Base-by-base conservation (phyloP, 92 coral and sea anemone species). In the Blastomussa wellsi region DNA sequence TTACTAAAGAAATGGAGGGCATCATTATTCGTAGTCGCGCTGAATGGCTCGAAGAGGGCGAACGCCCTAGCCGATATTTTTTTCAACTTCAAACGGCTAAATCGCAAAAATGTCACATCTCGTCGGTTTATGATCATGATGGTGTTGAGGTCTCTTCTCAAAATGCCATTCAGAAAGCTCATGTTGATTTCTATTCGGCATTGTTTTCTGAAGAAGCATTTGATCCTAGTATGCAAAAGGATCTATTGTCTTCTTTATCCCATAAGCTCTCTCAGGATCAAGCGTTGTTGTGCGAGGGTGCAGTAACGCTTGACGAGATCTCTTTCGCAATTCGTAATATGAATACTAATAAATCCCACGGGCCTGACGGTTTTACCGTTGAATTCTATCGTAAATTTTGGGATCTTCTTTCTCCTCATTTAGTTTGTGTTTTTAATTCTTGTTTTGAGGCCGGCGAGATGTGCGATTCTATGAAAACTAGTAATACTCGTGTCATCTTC, bases 21-120 rank as follows among this genome's bases (percentile, higher is more conserved):
- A n/a, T 36, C 8, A 47, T 42, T 2, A 32, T 42, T 0, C 64
- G 84, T 1, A 80, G 82, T 1, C 33, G 74, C 0, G 78, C 59
- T 0, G 78, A 68, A 10, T 85, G 89, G 89, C 75, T 73, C 0
- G 82, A 83, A 16, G 80, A 83, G 53, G 87, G 82, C 0, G 69
- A 62, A n/a, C 69, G 69, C 11, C 69, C 69, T 10, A n/a, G 32
- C 7, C 33, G 33, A 7, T 22, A 22, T 9, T 62, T 62, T 62
- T 22, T 62, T 6, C 15, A 51, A 20, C 19, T 51, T 1, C 19
- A 51, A 51, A 4, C 2, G 14, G 4, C 53, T 38, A 0, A 24
- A 22, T 28, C 52, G 14, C 57, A 51, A 2, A 51, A 51, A 11
- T 12, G 57, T 17, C 20, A 51, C 0, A 51, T 51, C 0, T 51